Base-by-base conservation (phyloP, 2,113 vertebrate genomes). In the Microtus pennsylvanicus region DNA sequence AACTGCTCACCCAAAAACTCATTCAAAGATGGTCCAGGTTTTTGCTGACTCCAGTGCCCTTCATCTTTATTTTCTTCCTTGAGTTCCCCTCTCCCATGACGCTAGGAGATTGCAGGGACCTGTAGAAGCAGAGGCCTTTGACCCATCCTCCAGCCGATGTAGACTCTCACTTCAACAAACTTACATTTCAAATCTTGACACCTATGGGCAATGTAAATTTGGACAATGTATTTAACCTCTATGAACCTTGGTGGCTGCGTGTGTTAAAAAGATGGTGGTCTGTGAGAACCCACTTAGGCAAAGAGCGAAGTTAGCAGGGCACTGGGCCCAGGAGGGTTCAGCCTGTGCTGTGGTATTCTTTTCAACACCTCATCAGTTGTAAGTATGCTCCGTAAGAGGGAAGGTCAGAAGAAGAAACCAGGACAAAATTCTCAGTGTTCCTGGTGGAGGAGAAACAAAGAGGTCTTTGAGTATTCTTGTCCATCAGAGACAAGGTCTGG, bases 341-440 rank as follows among this genome's bases (percentile, higher is more conserved):
- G 1, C 1, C 0, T 8, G 1, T 10, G 35, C n/a, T n/a, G 9
- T 28, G 50, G 1, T 3, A 0, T 55, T 45, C 47, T 72, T 38
- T 74, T 30, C 45, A 74, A 52, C 47, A 38, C 19, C 72, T 35
- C 24, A 2, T 9, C 30, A 47, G 55, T 63, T 61, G 61, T 7
- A 61, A 55, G 3, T 42, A 61, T 12, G 19, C 5, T 5, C 4
- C 58, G 3, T 16, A 16, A 7, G 0, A 63, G 52, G 38, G 28
- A 88, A 58, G 14, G 22, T 7, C 30, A 11, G 0, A 13, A 47
- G 55, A 75, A 10, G 0, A 30, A 58, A 76, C 26, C 13, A 35
- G 70, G 7, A 47, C 21, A 81, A 78, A 35, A 14, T 55, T 45
- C 50, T 89, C 65, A 1, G 0, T 1, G 30, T 26, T 87, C 38